Evolutionary conservation across 2,888 invertebrate genomes (phyloP).

Genomic region (Rosalia funebris): DNA sequence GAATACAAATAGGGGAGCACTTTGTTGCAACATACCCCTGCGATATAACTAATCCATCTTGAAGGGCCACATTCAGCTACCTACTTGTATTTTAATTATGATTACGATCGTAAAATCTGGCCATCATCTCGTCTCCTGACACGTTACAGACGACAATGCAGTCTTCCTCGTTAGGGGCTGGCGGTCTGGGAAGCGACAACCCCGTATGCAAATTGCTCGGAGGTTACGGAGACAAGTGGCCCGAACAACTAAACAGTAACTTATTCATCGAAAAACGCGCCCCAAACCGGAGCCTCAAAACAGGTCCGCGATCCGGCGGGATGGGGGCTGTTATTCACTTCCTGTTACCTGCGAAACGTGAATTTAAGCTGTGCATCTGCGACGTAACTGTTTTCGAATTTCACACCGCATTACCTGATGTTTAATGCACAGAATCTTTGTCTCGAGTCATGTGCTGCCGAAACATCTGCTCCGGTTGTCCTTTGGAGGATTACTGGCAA

Average conservation of each 20-base stretch:
- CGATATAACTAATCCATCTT: neutral
- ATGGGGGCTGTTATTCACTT: constrained; percentile 21
- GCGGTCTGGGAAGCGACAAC: constrained; percentile 20
- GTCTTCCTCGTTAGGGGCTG: neutral
- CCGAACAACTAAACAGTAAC: constrained; percentile 9
- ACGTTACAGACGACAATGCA: neutral
- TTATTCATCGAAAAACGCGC: constrained; percentile 18
- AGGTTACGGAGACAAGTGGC: constrained; percentile 15
- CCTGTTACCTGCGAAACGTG: constrained; percentile 41
- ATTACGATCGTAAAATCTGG: constrained; percentile 3
- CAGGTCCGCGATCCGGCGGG: constrained; percentile 10
- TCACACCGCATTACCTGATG: constrained; percentile 39
- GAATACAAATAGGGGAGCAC: no score
- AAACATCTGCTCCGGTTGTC: constrained; percentile 31
- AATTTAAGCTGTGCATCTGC: constrained; percentile 27
- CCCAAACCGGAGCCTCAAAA: constrained; percentile 5
- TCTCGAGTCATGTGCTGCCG: constrained; percentile 31
- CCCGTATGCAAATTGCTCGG: constrained; percentile 18
- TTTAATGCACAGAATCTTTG: constrained; percentile 35
- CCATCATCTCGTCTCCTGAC: neutral
- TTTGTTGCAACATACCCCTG: neutral
- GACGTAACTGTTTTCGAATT: constrained; percentile 36
- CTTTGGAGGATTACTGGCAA: constrained; percentile 6
- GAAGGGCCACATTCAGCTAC: neutral
- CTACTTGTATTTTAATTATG: constrained; percentile 9